Conservation (phyloP, 2,113 vertebrate species). For the Sturnira hondurensis region DNA sequence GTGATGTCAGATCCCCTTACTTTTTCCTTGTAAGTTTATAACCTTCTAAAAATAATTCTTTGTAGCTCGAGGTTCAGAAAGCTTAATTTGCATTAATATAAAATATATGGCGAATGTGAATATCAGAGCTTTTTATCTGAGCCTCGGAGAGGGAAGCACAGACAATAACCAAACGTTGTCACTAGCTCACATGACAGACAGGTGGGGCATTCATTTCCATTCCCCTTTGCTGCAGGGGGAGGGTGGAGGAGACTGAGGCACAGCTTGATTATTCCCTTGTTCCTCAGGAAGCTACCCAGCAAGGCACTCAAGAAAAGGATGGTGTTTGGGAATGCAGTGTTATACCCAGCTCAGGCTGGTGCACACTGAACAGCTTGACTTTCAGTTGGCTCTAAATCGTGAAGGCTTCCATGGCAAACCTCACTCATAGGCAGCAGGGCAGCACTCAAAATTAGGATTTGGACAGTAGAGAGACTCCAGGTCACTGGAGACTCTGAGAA, state of each 20-base stretch:
- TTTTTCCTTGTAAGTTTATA: conserved; percentile 54
- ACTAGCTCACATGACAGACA: conserved; percentile 56
- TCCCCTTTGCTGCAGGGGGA: neutral
- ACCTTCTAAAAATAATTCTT: conserved; percentile 67
- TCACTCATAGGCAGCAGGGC: neutral
- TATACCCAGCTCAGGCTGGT: neutral
- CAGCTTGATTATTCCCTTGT: neutral
- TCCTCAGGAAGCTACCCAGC: neutral
- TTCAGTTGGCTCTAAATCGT: neutral
- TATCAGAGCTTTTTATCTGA: conserved; percentile 49
- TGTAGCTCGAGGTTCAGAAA: conserved; percentile 36
- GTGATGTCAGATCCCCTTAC: neutral
- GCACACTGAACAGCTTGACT: neutral
- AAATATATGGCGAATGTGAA: conserved; percentile 45
- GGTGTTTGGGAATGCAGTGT: neutral
- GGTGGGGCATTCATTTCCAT: conserved; percentile 11
- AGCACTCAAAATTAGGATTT: neutral
- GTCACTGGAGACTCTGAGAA: neutral
- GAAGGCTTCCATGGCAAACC: neutral
- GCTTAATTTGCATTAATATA: conserved; percentile 65
- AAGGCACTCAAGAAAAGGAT: neutral
- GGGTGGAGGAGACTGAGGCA: neutral
- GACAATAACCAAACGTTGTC: conserved; percentile 61
- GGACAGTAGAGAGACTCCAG: neutral
- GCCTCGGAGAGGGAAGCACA: conserved; percentile 32